Evolutionary conservation across 1,140 invertebrate species (phyloP), one percentile per base, ranked within the genome.

Genomic region (Cydia strobilella): DNA sequence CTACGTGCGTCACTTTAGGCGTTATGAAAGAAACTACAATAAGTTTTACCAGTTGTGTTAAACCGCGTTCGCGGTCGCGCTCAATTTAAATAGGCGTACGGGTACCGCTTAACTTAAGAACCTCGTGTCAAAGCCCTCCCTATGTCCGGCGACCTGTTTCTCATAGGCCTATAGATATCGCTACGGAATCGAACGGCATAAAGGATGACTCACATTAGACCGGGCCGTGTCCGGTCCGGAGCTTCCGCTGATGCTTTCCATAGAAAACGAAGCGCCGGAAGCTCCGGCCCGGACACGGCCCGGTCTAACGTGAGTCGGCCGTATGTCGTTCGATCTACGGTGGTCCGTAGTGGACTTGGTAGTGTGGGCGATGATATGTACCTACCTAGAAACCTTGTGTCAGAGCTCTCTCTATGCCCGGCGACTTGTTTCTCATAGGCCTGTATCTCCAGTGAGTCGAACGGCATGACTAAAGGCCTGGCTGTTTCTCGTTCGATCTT

Each of bases 61-160:
- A n/a, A n/a, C n/a, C n/a, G n/a, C n/a, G n/a, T n/a, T n/a, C n/a
- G n/a, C n/a, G 25, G 25, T 27, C 25, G 25, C 25, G 25, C 3
- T 27, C 25, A 27, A 27, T 27, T 3, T 27, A n/a, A n/a, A n/a
- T 27, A 27, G 25, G 25, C 25, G 3, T 27, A 27, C 1, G 1
- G 25, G 25, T 27, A 27, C 25, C 25, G 3, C 25, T 27, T 27
- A 27, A 39, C 35, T 10, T 39, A 39, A 10, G 35, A 39, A 39
- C 35, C 35, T 39, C 35, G 35, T 10, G 35, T 3, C 35, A 39
- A 5, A 39, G 35, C 35, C 5, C 75, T 94, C 95, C 74, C 90
- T 91, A 85, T 97, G 96, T 1, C 96, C 96, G 25, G 95, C 96
- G 2, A 97, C 96, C 91, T 97, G 96, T 76, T 94, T 94, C 78